These are phyloP conservation scores for Parnassius apollo DNA, from an alignment of 2,888 invertebrate genomes.

Conservation along the genomic window DNA sequence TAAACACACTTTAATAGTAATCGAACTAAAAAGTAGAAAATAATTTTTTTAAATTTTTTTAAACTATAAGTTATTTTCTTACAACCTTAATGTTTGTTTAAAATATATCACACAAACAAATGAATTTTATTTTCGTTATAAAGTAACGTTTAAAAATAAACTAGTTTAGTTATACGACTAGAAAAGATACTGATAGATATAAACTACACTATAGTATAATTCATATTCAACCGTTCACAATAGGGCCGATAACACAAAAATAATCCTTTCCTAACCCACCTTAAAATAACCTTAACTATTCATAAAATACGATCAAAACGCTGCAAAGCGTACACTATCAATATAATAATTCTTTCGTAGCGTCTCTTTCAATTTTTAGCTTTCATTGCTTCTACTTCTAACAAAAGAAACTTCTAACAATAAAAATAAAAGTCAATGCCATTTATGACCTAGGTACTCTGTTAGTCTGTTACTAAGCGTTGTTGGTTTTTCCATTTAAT, in stretches of 20 bases:
- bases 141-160: too few relatives aligned
- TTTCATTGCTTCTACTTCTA: slow-evolving; percentile 24
- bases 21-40: too few relatives aligned
- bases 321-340: slow-evolving; percentile 14
- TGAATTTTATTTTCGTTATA: too few relatives aligned
- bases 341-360: slow-evolving; percentile 22
- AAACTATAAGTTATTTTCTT: too few relatives aligned
- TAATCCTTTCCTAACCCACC: slow-evolving; percentile 3
- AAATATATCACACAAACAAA: too few relatives aligned
- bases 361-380: slow-evolving; percentile 26
- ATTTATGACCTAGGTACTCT: neutral
- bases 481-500: too few relatives aligned
- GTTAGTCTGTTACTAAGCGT: neutral
- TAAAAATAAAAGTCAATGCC: slow-evolving; percentile 21
- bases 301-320: slow-evolving; percentile 19
- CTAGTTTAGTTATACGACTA: too few relatives aligned
- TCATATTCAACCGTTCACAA: slow-evolving; percentile 1
- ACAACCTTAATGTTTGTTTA: too few relatives aligned
- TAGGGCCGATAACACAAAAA: slow-evolving; percentile 1
- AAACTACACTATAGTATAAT: too few relatives aligned
- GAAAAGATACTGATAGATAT: too few relatives aligned
- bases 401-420: slow-evolving; percentile 16
- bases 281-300: slow-evolving; percentile 15
- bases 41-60: too few relatives aligned
- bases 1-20: too few relatives aligned